A percentile compares a stretch with the other conserved stretches of the same genome.
Evolutionary conservation across 1,140 invertebrate species (phyloP).

Genomic region (Euwallacea similis): DNA sequence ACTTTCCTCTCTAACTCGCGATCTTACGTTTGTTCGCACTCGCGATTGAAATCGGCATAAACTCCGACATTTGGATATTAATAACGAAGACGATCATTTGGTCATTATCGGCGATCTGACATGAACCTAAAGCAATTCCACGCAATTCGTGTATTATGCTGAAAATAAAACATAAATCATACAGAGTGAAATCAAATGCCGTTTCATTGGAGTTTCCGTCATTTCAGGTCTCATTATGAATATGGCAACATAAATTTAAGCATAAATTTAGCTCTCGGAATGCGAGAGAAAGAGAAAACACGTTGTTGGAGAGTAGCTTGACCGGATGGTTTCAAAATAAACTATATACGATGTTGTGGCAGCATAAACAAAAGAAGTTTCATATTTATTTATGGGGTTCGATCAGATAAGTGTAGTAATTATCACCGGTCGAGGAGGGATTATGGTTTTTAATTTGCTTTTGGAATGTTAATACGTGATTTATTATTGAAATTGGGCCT

Average conservation of each 20-base stretch:
- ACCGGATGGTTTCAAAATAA: constrained; percentile 18
- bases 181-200: constrained; percentile 19
- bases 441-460: neutral
- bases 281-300: constrained; percentile 26
- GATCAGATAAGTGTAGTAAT: constrained; percentile 18
- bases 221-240: constrained; percentile 35
- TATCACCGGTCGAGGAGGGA: constrained; percentile 12
- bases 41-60: no score
- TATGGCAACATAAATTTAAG: constrained; percentile 33
- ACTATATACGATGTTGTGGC: constrained; percentile 12
- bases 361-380: constrained; percentile 20
- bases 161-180: constrained; percentile 28
- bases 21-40: no score
- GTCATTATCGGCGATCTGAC: neutral
- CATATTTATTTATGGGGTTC: constrained; percentile 14
- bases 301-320: constrained; percentile 3
- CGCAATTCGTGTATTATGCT: neutral
- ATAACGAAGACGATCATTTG: no score
- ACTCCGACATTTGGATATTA: no score
- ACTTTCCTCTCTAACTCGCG: neutral
- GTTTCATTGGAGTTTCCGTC: constrained; percentile 32
- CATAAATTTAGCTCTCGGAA: constrained; percentile 27
- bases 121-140: no score
- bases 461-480: no score
- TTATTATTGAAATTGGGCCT: no score